These are phyloP conservation scores for Gallinago stenura DNA, from an alignment of 2,797 vertebrate genomes.

Conservation along the genomic window DNA sequence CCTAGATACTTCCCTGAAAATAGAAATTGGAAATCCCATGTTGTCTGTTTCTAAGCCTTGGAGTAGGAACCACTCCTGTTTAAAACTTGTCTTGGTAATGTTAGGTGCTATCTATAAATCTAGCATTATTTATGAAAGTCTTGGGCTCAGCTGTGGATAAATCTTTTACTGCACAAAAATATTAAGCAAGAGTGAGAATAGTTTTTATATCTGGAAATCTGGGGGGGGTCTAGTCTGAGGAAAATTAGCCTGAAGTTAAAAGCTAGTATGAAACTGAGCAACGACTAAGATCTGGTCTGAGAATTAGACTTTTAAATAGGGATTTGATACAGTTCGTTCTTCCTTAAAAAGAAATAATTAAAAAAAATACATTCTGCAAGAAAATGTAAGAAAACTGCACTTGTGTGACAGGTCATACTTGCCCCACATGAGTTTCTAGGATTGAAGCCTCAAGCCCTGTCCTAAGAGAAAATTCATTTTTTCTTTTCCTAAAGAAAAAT, in stretches of 20 bases:
- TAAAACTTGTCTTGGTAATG: not conserved
- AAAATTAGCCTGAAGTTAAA: not conserved
- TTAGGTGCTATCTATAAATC: rapidly evolving
- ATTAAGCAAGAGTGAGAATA: not conserved
- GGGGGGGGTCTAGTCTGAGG: not conserved
- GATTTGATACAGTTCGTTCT: not conserved
- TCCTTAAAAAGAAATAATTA: not conserved
- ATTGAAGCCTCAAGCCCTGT: not conserved
- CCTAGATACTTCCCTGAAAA: rapidly evolving
- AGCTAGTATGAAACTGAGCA: not conserved
- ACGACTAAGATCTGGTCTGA: not conserved
- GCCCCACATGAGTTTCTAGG: rapidly evolving
- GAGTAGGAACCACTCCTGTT: not conserved
- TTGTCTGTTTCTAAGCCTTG: not conserved
- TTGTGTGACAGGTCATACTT: not conserved
- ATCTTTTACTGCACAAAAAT: not conserved
- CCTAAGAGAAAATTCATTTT: not conserved
- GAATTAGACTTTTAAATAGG: not conserved
- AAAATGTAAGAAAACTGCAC: rapidly evolving
- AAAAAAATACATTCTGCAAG: no score
- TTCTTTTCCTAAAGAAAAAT: not conserved
- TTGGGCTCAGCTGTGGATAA: not conserved
- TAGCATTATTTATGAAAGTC: rapidly evolving
- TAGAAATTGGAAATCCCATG: not conserved
- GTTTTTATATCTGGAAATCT: not conserved